phyloP scores from a whole-genome alignment of 2,888 invertebrate genomes.

The Spodoptera picta region DNA sequence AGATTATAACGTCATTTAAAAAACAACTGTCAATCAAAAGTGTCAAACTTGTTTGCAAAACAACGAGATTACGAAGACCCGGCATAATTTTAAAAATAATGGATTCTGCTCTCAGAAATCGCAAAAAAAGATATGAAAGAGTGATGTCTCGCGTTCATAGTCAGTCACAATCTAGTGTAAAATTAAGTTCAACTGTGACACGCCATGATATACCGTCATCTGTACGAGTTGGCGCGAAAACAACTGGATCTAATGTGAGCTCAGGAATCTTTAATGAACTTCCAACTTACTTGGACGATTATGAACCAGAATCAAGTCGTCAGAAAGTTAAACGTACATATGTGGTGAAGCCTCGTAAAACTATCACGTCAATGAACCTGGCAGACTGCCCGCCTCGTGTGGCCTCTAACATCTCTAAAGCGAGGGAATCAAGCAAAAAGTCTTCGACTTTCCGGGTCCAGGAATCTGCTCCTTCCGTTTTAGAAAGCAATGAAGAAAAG shows the following conservation, averaged over 20 bases:
- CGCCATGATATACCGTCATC: slow-evolving; percentile 73
- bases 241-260: slow-evolving; percentile 71
- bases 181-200: slow-evolving; percentile 70
- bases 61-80: slow-evolving; percentile 38
- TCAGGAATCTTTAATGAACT: slow-evolving; percentile 75
- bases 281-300: slow-evolving; percentile 78
- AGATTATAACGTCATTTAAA: slow-evolving; percentile 11
- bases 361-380: slow-evolving; percentile 77
- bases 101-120: slow-evolving; percentile 56
- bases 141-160: slow-evolving; percentile 80
- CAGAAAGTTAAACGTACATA: slow-evolving; percentile 64
- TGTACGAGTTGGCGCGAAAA: slow-evolving; percentile 77
- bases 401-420: slow-evolving; percentile 30
- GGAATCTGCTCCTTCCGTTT: slow-evolving; percentile 70
- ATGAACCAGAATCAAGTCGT: slow-evolving; percentile 61
- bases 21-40: slow-evolving; percentile 8
- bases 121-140: slow-evolving; percentile 71
- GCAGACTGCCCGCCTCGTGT: slow-evolving; percentile 66
- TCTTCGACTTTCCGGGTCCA: slow-evolving; percentile 55
- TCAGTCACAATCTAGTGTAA: slow-evolving; percentile 64
- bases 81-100: slow-evolving; percentile 57
- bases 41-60: slow-evolving; percentile 48
- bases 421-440: slow-evolving; percentile 50
- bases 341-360: slow-evolving; percentile 78
- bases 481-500: slow-evolving; percentile 56